Base-by-base conservation (phyloP, 1,140 invertebrate species). In the Saccostrea glomerata region DNA sequence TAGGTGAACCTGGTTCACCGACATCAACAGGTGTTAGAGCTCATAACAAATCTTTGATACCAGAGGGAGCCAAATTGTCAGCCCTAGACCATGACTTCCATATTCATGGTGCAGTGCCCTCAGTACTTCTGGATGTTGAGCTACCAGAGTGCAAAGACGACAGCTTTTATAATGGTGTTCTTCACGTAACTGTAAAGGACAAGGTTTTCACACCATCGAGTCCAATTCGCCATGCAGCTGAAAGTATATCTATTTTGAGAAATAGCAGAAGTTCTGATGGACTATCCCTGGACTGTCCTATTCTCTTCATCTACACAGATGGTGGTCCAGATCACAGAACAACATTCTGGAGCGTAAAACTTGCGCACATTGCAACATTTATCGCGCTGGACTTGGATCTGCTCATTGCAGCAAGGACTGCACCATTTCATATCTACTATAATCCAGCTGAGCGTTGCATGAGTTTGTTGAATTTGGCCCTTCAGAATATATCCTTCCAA, bases 391-490 rank as follows among this genome's bases (percentile, higher is more conserved):
- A 23, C 70, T 86, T 90, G n/a, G 91, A 91, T 84, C 70, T 90
- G 30, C n/a, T 91, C n/a, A 54, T 88, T 47, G 85, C 84, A 25
- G 86, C 55, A 40, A 83, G 90, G 55, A 89, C 89, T 47, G 85
- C 89, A 17, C 90, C 90, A 17, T 36, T 47, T 15, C 83, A 89
- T 13, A 87, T 82, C 58, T 90, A 77, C 23, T 84, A 36, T 13
- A 91, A 91, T 90, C 89, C 89, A n/a, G 89, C 85, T 55, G 88
- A 91, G 88, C 54, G 91, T n/a, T 63, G 82, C 25, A 91, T 90
- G 91, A 54, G 40, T 36, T 82, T 91, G n/a, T 55, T 91, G 5
- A 91, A 91, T 83, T 12, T 89, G n/a, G 87, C 15, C 4, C 84
- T 91, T 1, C 86, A 90, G 63, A 73, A 86, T 84, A 84, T 87